A percentile compares a stretch with the other conserved stretches of the same genome.
These are phyloP conservation scores for Orthosia gothica DNA, from an alignment of 2,888 invertebrate genomes.

Conservation along the genomic window DNA sequence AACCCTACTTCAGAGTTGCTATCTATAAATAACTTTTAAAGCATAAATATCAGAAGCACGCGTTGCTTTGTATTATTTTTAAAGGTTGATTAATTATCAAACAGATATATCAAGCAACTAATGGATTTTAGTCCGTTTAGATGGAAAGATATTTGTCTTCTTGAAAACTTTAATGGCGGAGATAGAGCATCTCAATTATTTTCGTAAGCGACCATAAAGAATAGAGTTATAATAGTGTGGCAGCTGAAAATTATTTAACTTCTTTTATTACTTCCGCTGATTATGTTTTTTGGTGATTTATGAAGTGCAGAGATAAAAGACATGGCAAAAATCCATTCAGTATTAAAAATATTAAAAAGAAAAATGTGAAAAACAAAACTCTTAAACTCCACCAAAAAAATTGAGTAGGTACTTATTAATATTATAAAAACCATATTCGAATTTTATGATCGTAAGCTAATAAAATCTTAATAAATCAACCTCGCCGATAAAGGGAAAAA, in stretches of 20 bases:
- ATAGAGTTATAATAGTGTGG: conserved; percentile 46
- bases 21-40: conserved; percentile 65
- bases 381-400: conserved; percentile 5
- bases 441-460: conserved; percentile 34
- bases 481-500: conserved; percentile 28
- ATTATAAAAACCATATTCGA: conserved; percentile 30
- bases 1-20: conserved; percentile 46
- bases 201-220: conserved; percentile 34
- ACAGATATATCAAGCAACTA: conserved; percentile 66
- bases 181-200: conserved; percentile 53
- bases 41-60: conserved; percentile 64
- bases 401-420: not conserved
- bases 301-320: conserved; percentile 14
- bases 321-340: conserved; percentile 3
- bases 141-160: conserved; percentile 62
- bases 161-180: conserved; percentile 43
- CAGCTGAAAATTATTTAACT: conserved; percentile 37
- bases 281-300: conserved; percentile 34
- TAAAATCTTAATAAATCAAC: conserved; percentile 28
- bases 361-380: conserved; percentile 19
- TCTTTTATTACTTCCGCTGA: conserved; percentile 35
- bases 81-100: conserved; percentile 71
- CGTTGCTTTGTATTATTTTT: conserved; percentile 67
- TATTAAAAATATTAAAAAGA: conserved; percentile 7
- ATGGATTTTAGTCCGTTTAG: conserved; percentile 59